phyloP scores from a whole-genome alignment of 64 coral and sea anemone species.

The Montipora sp. region DNA sequence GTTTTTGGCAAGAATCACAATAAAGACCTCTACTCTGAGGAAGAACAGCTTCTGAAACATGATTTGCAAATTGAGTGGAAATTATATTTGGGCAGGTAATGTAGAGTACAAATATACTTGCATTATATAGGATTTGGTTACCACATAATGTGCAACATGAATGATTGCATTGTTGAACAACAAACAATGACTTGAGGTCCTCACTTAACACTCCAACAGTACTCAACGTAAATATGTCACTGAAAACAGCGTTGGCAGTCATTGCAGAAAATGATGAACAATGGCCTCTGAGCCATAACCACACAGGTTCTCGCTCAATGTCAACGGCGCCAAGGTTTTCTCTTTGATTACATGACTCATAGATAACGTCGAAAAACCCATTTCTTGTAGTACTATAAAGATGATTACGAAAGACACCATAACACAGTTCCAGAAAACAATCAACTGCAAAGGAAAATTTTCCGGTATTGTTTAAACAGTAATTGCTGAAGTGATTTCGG shows the following conservation, averaged over 20 bases:
- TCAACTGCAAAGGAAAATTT: slow-evolving; percentile 33
- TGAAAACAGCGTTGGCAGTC: not conserved
- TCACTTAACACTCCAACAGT: too few relatives aligned
- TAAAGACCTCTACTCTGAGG: too few relatives aligned
- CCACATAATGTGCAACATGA: too few relatives aligned
- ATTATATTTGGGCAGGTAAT: too few relatives aligned
- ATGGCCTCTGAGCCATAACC: not conserved
- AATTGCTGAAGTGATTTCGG: slow-evolving; percentile 10
- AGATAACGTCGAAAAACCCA: slow-evolving; percentile 14
- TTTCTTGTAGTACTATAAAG: not conserved
- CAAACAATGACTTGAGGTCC: too few relatives aligned
- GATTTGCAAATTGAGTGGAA: too few relatives aligned
- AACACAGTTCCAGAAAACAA: slow-evolving; percentile 18
- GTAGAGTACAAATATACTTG: too few relatives aligned
- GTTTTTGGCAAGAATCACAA: too few relatives aligned
- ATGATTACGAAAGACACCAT: slow-evolving; percentile 20
- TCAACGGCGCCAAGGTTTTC: not conserved
- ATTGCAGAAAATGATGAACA: slow-evolving; percentile 26
- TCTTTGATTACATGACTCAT: slow-evolving; percentile 1
- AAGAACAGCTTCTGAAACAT: too few relatives aligned
- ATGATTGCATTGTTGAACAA: too few relatives aligned
- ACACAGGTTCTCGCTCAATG: not conserved
- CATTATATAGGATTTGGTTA: too few relatives aligned
- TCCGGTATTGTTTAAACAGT: not conserved
- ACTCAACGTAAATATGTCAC: too few relatives aligned